Base-by-base conservation (phyloP, 2,113 vertebrate species). In the Vombatus ursinus region DNA sequence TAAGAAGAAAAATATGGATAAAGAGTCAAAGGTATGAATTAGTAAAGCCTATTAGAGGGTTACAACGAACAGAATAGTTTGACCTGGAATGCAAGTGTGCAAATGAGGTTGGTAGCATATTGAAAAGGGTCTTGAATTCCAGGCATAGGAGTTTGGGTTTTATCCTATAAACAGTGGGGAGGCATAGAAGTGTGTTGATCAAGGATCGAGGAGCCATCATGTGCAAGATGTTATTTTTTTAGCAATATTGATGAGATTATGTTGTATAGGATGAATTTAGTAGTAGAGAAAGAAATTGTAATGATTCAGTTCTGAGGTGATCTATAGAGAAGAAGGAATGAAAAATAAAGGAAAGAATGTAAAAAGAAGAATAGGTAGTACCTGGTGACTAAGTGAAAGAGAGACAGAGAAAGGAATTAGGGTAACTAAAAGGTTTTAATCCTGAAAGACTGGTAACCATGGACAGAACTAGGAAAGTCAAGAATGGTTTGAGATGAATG, bases 91-190 rank as follows among this genome's bases (percentile, higher is more conserved):
- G 16, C 37, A n/a, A n/a, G 68, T n/a, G 16, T 77, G 68, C 68
- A 12, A n/a, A 22, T n/a, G 14, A n/a, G 19, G 68, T 77, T 77
- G 16, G 16, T 16, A 22, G 37, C 37, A 77, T 61, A 9, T 77
- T 77, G 22, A n/a, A 68, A 68, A 92, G 19, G 77, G 24, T 93
- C 28, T 91, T 91, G 50, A 94, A 95, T 44, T 28, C 91, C 53
- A 95, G 49, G 26, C 52, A 77, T 57, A n/a, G 48, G 28, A 52
- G 28, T 52, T 61, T 68, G n/a, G 68, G 90, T 9, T 94, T 91
- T 48, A 53, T 49, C 68, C 44, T 44, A 44, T 24, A 24, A 10
- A 47, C 91, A 28, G 28, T 8, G 12, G 6, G 54, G 47, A 44
- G 37, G 7, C 37, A 6, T 77, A 8, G 5, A 68, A 77, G 37